Base-by-base conservation (phyloP, 2,113 vertebrate species). In the Antechinus flavipes region DNA sequence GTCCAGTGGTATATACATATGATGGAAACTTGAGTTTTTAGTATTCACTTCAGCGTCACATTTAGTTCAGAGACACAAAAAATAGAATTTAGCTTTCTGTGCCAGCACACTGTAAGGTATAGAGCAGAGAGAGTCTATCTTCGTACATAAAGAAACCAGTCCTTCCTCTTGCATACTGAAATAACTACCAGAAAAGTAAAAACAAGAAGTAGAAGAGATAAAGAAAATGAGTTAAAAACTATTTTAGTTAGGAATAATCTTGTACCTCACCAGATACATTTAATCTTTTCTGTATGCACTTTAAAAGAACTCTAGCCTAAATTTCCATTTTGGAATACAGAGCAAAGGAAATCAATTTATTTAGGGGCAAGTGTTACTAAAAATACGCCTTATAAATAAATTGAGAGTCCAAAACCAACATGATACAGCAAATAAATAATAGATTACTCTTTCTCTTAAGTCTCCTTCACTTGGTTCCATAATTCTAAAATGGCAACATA, bases 311-410 rank as follows among this genome's bases (percentile, higher is more conserved):
- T 2, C 96, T 95, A 95, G 30, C 93, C 42, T 95, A 95, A 91
- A 10, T 94, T 47, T 54, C 95, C 49, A 94, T 90, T 53, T 90
- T 95, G 93, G 91, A 91, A 95, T 95, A 95, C 49, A 56, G 49
- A 92, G 35, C 22, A 95, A 94, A 96, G 54, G 68, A 95, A 96
- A 92, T 24, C 0, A 1, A 49, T 90, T 96, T 97, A 93, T 95
- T 94, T 96, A 93, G 53, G 94, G 47, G 54, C 50, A 95, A 56
- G 42, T 97, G 95, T 95, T 95, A 94, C 92, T 94, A 94, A 96
- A 90, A 55, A 92, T 76, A 61, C 68, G 24, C 92, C 35, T 58
- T 49, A 93, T 94, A 93, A 92, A 91, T 54, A 96, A 95, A 61
- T 54, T 9, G 9, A 49, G 90, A 91, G 47, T 93, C 52, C 94